Conservation (phyloP, 2,888 invertebrate genomes). For the Horisme vitalbata region DNA sequence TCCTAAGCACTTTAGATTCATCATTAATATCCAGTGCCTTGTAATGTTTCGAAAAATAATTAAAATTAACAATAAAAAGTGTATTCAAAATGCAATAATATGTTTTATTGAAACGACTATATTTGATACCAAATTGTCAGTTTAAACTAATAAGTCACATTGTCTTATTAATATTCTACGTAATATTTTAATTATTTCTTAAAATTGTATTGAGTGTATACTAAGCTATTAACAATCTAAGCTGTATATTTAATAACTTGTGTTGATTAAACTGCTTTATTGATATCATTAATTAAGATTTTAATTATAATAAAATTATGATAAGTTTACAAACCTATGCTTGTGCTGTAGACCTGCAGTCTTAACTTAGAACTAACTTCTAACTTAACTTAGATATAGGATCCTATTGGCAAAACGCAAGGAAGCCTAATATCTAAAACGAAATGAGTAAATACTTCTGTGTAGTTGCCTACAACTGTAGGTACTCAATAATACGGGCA, state of each 20-base stretch:
- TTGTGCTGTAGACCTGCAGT: slow-evolving; percentile 29
- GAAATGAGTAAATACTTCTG: not conserved
- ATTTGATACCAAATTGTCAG: slow-evolving; percentile 52
- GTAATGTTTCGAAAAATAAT: slow-evolving; percentile 42
- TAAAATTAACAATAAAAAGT: slow-evolving; percentile 38
- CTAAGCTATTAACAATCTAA: slow-evolving; percentile 13
- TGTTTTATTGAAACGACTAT: slow-evolving; percentile 52
- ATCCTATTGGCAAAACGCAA: slow-evolving; percentile 8
- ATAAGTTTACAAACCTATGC: slow-evolving; percentile 14
- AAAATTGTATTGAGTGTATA: slow-evolving; percentile 3
- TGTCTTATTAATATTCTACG: too few relatives aligned
- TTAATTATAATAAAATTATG: not conserved
- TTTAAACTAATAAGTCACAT: slow-evolving; percentile 9
- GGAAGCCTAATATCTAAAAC: not conserved
- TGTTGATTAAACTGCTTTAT: slow-evolving; percentile 10
- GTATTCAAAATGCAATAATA: slow-evolving; percentile 33
- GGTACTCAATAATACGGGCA: not conserved
- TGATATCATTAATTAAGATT: slow-evolving; percentile 5
- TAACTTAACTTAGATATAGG: not conserved
- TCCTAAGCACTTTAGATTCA: slow-evolving; percentile 5
- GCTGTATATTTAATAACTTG: slow-evolving; percentile 13
- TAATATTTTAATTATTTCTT: not conserved
- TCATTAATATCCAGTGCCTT: slow-evolving; percentile 34
- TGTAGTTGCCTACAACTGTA: too few relatives aligned
- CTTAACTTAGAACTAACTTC: slow-evolving; percentile 3